Evolutionary conservation across 1,140 invertebrate species (phyloP), one percentile per base, ranked within the genome.

Genomic region (Drosophila parabipectinata): DNA sequence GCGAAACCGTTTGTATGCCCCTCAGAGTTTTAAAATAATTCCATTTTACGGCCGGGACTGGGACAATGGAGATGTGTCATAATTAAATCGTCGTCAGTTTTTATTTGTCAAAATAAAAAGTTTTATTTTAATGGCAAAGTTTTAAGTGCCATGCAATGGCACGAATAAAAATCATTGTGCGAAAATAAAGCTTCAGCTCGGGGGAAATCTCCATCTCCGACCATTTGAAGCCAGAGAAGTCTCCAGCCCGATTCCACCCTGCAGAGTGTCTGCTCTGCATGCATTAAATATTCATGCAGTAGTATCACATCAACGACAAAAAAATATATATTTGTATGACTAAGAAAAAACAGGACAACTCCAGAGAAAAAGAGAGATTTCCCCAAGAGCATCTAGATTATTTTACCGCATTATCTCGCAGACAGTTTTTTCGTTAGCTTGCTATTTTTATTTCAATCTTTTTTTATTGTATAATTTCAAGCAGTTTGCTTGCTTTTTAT

Each of bases 261-360:
- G 15, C 15, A 15, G 30, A 7, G 39, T 64, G 71, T 51, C 61
- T 60, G 51, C 56, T 80, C 53, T 61, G 51, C 67, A 68, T 67
- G 64, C 26, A 78, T 91, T 91, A 89, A 91, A 90, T 74, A 91
- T 91, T 91, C 89, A 91, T 91, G 90, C 53, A 69, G 51, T 56
- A 32, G 66, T 69, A 69, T 69, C 66, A 57, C 66, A 69, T 69
- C 63, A 39, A 24, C 34, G n/a, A 37, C 18, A 60, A 61, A 57
- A 52, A 57, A 34, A 21, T 21, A 0, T 52, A 28, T 37, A 12
- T 53, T 39, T 61, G 34, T n/a, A 58, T 37, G 34, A n/a, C 10
- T 37, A 37, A 12, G 34, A n/a, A 28, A 64, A 58, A 61, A 50
- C 51, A 24, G 24, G 50, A 39, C 39, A 57, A 26, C 51, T 39